These are phyloP conservation scores for Nasonia vitripennis DNA, from an alignment of 1,140 invertebrate genomes.

Conservation along the genomic window DNA sequence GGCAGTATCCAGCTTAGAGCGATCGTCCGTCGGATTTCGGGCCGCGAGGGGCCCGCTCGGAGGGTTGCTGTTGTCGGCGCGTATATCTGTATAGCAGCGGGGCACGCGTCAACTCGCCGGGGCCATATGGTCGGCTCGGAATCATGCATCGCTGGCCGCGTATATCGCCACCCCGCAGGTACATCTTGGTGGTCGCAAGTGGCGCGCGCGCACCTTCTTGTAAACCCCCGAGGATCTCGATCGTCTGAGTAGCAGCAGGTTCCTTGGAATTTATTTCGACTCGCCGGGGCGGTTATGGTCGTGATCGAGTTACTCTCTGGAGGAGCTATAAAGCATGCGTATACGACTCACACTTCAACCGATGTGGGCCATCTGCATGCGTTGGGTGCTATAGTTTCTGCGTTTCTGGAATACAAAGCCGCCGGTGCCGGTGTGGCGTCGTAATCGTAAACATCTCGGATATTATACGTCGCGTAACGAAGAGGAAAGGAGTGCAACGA, in stretches of 20 bases:
- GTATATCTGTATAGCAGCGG: neutral
- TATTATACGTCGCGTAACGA: neutral
- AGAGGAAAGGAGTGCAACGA: neutral
- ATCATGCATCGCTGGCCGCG: constrained; percentile 65
- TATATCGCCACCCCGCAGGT: constrained; percentile 66
- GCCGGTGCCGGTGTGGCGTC: neutral
- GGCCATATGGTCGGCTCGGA: constrained; percentile 65
- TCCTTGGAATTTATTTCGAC: constrained; percentile 41
- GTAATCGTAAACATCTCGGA: neutral
- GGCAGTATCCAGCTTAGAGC: neutral
- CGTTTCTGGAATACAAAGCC: neutral
- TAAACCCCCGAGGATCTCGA: constrained; percentile 4
- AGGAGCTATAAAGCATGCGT: neutral
- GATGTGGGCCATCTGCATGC: constrained; percentile 17
- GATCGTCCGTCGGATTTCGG: neutral
- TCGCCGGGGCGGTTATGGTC: constrained; percentile 9
- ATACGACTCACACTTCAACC: neutral
- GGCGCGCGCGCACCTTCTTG: constrained; percentile 51
- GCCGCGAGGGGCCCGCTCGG: neutral
- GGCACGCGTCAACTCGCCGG: constrained; percentile 1
- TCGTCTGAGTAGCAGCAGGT: constrained; percentile 10
- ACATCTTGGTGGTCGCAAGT: constrained; percentile 70
- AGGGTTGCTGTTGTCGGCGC: neutral
- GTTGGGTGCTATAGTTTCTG: neutral
- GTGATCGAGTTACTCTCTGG: constrained; percentile 24